Conservation (phyloP, 2,797 vertebrate genomes). For the Onychomys arenicola region DNA sequence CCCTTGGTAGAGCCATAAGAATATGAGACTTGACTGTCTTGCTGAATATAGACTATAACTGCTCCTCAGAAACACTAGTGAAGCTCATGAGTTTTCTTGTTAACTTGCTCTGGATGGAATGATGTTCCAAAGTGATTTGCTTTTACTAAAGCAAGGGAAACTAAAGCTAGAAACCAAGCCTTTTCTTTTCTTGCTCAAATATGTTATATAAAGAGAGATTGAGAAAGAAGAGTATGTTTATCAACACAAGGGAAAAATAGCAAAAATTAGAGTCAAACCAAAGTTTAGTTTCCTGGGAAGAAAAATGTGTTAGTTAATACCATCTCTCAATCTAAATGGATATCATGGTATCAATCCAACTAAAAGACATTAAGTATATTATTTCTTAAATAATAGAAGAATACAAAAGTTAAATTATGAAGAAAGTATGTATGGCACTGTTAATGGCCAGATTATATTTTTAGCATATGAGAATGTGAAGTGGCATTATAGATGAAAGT, state of each 20-base stretch:
- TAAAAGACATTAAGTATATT: conserved; percentile 34
- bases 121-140: not conserved
- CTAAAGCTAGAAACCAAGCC: not conserved
- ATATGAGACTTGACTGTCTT: not conserved
- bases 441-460: conserved; percentile 1
- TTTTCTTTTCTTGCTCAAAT: not conserved
- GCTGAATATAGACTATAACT: not conserved
- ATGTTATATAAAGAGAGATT: not conserved
- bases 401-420: conserved; percentile 10
- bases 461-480: not conserved
- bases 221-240: conserved; percentile 23
- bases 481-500: not conserved
- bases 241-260: not conserved
- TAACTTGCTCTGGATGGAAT: not conserved
- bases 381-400: not conserved
- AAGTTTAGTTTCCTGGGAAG: conserved; percentile 25
- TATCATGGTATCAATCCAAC: conserved; percentile 1
- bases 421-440: not conserved
- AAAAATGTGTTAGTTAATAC: not conserved
- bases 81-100: not conserved
- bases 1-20: not conserved
- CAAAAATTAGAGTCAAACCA: not conserved
- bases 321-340: not conserved
- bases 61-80: conserved; percentile 32
- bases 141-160: conserved; percentile 10